Evolutionary conservation across 2,797 vertebrate genomes (phyloP), one percentile per base, ranked within the genome.

Genomic region (Chelmon rostratus): DNA sequence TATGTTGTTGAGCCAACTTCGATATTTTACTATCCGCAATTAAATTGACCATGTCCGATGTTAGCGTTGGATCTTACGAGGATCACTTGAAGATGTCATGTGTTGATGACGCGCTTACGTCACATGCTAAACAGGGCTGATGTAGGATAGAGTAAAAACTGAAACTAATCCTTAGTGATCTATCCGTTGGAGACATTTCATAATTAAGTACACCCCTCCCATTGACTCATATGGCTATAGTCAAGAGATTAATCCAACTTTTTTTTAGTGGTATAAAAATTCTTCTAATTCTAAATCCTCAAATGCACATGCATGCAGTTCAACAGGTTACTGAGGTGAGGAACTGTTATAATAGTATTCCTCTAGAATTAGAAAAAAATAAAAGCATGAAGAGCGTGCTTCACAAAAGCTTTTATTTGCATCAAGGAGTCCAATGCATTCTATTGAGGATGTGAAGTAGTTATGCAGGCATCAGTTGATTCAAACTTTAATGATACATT

Each of bases 41-140:
- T 37, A 31, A 21, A 46, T 73, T 53, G 21, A 16, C 21, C 3
- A 0, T 12, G 15, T 57, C 53, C 10, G 2, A 28, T 25, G 2
- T 66, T 2, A 8, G 62, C 62, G 4, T 1, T 5, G 25, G 21
- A 33, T 8, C 15, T 83, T 79, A 68, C 86, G 65, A 77, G 70
- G 44, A 28, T 46, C 76, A 50, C 52, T 18, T 90, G 79, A 91
- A 91, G 52, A 50, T 6, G 31, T 86, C 88, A 83, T 72, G 71
- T 80, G 86, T 87, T 83, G 73, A 13, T 88, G 91, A 93, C 79
- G 69, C 40, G 19, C 8, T 92, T 87, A 93, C 92, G 94, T 95
- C 93, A 95, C 87, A 23, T 59, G 58, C 67, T 85, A 78, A 88
- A 87, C 49, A 65, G 57, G 68, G 68, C 15, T 31, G 84, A 44